phyloP scores from a whole-genome alignment of 2,113 vertebrate genomes.

The Zosterops lateralis region DNA sequence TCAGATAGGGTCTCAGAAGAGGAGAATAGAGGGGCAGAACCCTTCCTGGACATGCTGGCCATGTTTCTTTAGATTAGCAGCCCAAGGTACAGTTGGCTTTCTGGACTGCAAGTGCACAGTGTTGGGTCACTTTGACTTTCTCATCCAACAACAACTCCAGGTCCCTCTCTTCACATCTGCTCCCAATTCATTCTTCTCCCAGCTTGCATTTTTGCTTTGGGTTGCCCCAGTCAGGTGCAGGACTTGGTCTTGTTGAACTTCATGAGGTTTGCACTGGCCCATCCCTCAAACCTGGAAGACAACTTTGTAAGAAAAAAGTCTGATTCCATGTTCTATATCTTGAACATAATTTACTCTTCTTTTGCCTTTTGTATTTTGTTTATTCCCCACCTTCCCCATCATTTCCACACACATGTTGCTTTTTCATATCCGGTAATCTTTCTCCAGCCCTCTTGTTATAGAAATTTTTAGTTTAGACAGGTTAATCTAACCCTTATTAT shows the following conservation, averaged over 20 bases:
- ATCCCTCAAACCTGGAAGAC: not conserved
- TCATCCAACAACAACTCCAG: not conserved
- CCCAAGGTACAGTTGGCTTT: not conserved
- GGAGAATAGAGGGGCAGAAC: not conserved
- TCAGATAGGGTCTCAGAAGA: not conserved
- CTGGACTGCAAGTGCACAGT: not conserved
- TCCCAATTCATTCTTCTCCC: not conserved
- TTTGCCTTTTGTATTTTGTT: not conserved
- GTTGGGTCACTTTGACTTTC: accelerated
- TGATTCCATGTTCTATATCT: not conserved
- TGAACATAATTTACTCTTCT: not conserved
- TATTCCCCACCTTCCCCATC: accelerated
- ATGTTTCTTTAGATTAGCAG: not conserved
- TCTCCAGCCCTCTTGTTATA: not conserved
- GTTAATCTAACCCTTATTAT: not conserved
- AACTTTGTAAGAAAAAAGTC: not conserved
- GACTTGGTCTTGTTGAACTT: not conserved
- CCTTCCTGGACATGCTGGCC: no score
- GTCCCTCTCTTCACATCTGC: not conserved
- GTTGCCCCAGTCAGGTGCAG: accelerated
- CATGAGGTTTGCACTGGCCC: accelerated
- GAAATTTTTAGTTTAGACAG: not conserved
- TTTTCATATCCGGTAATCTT: not conserved
- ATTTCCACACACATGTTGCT: not conserved
- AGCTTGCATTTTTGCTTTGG: not conserved